These are phyloP conservation scores for Coilia nasus DNA, from an alignment of 2,797 vertebrate genomes.

Conservation along the genomic window DNA sequence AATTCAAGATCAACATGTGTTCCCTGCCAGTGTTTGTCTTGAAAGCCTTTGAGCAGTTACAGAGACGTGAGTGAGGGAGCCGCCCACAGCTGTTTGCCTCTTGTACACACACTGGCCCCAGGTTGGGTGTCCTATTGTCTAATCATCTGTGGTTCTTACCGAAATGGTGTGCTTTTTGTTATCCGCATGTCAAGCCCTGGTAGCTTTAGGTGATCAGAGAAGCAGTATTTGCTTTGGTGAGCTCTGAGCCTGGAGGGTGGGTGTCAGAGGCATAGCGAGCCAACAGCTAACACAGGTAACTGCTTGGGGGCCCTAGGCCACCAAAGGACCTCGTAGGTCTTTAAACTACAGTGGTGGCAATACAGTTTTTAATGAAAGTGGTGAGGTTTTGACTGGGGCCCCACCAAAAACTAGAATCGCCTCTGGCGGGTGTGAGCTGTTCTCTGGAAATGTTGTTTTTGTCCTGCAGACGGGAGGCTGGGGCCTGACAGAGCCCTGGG, in stretches of 20 bases:
- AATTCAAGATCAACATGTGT: neutral
- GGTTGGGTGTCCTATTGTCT: neutral
- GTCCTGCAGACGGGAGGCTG: conserved; percentile 89
- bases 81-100: neutral
- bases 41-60: neutral
- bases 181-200: neutral
- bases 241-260: neutral
- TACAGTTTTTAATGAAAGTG: no score
- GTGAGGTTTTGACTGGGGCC: no score
- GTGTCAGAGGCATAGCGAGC: no score
- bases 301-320: no score
- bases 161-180: neutral
- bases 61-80: neutral
- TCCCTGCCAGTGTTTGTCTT: neutral
- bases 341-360: no score
- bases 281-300: no score
- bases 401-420: no score
- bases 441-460: neutral
- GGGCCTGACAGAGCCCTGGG: conserved; percentile 84
- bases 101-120: neutral
- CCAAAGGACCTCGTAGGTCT: no score
- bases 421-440: neutral
- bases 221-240: neutral
- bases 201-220: neutral
- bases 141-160: neutral